Conservation (phyloP, 2,113 vertebrate species). For the Xiphias gladius region DNA sequence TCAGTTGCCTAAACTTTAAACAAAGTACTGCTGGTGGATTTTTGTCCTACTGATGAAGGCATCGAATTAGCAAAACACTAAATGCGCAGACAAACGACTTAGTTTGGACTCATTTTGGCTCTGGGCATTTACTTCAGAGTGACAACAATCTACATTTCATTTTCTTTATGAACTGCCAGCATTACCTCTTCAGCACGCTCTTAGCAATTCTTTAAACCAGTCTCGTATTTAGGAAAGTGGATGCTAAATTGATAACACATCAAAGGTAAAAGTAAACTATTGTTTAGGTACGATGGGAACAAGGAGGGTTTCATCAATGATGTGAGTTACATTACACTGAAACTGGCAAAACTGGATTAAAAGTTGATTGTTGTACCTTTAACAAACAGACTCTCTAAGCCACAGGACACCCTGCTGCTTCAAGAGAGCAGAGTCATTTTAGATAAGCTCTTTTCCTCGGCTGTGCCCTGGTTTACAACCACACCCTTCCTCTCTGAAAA, state of each 20-base stretch:
- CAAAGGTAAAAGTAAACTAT: neutral
- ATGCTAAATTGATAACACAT: neutral
- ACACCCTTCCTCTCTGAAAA: slow-evolving; percentile 24
- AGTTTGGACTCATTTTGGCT: no score
- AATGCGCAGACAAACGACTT: no score
- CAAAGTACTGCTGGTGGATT: no score
- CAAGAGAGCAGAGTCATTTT: slow-evolving; percentile 35
- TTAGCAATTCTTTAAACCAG: neutral
- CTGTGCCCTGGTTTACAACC: slow-evolving; percentile 27
- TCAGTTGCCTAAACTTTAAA: no score
- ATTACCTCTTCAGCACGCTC: no score
- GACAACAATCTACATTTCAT: no score
- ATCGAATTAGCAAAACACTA: no score
- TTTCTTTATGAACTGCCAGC: no score
- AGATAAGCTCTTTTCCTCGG: slow-evolving; percentile 37
- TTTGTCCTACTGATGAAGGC: no score
- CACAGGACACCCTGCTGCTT: slow-evolving; percentile 24
- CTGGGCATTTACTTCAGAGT: no score
- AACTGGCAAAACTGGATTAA: neutral
- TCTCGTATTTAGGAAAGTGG: neutral
- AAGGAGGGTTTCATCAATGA: neutral
- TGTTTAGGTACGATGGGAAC: neutral
- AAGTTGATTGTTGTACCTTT: neutral
- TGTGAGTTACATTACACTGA: neutral
- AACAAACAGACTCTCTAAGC: slow-evolving; percentile 17